Conservation (phyloP, 2,797 vertebrate genomes). For the Catharus ustulatus region DNA sequence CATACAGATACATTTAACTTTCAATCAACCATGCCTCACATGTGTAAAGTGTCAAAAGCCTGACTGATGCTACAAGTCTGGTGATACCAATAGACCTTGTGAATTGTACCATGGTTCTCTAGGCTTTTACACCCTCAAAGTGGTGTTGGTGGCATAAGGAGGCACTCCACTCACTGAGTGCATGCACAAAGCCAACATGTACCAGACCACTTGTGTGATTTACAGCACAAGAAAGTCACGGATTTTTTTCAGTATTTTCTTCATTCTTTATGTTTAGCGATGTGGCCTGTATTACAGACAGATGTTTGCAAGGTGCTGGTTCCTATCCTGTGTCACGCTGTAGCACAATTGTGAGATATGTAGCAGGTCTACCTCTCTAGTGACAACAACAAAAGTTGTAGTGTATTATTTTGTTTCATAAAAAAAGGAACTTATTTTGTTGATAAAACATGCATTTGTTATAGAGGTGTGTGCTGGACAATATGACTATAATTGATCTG, state of each 20-base stretch:
- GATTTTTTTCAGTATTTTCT: background rate
- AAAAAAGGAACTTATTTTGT: background rate
- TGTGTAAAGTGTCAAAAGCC: background rate
- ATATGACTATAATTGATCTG: background rate
- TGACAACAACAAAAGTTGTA: background rate
- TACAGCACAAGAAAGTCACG: background rate
- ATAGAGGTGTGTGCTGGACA: background rate
- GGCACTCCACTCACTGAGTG: background rate
- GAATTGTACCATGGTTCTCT: background rate
- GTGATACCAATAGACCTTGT: too few relatives aligned
- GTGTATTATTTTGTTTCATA: background rate
- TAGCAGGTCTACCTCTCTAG: background rate
- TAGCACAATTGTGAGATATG: fast-evolving
- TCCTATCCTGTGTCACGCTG: background rate
- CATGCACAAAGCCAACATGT: background rate
- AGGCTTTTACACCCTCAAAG: background rate
- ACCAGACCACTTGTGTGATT: background rate
- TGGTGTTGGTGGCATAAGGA: background rate
- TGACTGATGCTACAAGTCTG: background rate
- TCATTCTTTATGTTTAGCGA: background rate
- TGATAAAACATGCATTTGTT: background rate
- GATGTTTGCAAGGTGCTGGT: background rate
- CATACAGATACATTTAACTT: background rate
- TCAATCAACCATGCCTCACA: background rate
- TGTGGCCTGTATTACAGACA: background rate